These are phyloP conservation scores for Berghia stephanieae DNA, from an alignment of 1,140 invertebrate genomes.

Conservation along the genomic window DNA sequence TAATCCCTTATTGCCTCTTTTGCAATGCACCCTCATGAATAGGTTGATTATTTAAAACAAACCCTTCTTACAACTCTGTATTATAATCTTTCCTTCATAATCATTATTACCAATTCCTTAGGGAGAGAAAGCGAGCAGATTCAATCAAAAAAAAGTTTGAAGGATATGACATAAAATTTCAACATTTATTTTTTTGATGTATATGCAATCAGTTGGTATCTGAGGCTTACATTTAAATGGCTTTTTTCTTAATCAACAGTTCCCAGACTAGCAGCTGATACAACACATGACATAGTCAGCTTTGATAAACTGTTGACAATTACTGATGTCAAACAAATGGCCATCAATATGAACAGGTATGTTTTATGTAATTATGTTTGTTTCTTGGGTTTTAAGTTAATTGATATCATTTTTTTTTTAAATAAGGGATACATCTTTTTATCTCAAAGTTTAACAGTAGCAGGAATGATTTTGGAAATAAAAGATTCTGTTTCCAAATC, in stretches of 20 bases:
- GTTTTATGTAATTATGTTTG: too few species aligned
- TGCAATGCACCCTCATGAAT: neutral
- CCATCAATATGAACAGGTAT: slow-evolving; percentile 13
- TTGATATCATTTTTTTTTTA: too few species aligned
- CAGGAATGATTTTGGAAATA: too few species aligned
- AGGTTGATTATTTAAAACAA: neutral
- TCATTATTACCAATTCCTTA: too few species aligned
- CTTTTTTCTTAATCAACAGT: neutral
- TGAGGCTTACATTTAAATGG: neutral
- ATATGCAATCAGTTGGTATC: neutral
- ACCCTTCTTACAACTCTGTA: neutral
- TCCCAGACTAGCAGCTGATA: neutral
- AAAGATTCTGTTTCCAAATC: too few species aligned
- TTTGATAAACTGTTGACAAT: neutral
- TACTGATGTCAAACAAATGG: neutral
- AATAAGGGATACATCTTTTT: too few species aligned
- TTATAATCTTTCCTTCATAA: too few species aligned
- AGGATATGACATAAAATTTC: too few species aligned
- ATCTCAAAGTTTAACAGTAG: too few species aligned
- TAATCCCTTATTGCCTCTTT: neutral
- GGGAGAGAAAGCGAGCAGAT: too few species aligned
- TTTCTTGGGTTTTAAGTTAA: too few species aligned
- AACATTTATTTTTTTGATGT: neutral
- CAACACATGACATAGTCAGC: neutral
- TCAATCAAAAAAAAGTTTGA: too few species aligned